Conservation (phyloP, 2,797 vertebrate genomes). For the Pseudochaenichthys georgianus region DNA sequence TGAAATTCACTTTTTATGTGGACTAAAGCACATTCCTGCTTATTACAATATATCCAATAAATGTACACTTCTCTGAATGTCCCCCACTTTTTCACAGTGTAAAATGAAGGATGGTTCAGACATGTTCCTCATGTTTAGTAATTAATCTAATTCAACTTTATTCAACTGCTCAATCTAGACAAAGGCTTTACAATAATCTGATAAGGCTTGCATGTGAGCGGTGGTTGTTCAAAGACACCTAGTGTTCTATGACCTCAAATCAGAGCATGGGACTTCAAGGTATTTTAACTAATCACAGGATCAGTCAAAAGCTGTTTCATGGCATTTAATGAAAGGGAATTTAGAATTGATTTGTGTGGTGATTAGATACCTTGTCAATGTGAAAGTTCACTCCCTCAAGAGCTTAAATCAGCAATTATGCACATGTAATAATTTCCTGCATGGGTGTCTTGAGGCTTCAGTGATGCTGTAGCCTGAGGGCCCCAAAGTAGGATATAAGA, state of each 20-base stretch:
- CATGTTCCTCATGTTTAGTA: too few species aligned
- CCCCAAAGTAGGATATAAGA: constrained; percentile 15
- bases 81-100: neutral
- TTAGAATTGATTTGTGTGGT: constrained; percentile 24
- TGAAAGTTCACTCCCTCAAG: neutral
- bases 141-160: neutral
- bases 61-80: neutral
- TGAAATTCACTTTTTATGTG: too few species aligned
- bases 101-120: neutral
- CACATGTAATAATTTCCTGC: constrained; percentile 6
- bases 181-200: neutral
- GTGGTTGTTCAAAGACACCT: neutral
- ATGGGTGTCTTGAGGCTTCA: constrained; percentile 10
- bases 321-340: neutral
- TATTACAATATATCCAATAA: too few species aligned
- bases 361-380: neutral
- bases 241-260: neutral
- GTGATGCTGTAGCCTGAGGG: constrained; percentile 13
- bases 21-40: too few species aligned
- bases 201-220: neutral
- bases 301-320: constrained; percentile 29
- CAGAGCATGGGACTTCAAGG: constrained; percentile 7
- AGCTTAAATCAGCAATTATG: neutral
- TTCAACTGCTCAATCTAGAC: neutral
- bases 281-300: constrained; percentile 30